Evolutionary conservation across 2,113 vertebrate genomes (phyloP).

Genomic region (Helogale parvula): DNA sequence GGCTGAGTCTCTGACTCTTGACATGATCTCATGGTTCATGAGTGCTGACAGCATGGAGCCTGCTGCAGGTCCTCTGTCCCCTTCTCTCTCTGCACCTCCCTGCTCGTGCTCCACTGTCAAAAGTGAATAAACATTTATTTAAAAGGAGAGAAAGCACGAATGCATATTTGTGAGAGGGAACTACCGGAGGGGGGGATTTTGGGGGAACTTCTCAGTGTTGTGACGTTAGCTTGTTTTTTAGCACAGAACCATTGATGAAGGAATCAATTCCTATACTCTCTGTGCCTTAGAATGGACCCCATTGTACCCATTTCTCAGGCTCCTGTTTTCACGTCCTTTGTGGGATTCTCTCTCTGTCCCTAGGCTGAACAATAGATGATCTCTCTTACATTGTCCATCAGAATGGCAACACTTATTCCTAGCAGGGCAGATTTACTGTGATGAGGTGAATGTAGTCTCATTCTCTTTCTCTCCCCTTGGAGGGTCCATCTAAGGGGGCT

Average conservation of each 20-base stretch:
- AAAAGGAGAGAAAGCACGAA: not conserved
- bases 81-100: no score
- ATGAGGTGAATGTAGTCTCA: not conserved
- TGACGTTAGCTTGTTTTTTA: no score
- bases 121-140: no score
- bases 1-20: no score
- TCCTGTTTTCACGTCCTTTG: accelerated
- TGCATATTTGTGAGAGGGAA: not conserved
- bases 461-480: not conserved
- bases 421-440: no score
- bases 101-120: no score
- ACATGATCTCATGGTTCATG: no score
- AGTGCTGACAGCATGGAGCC: no score
- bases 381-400: accelerated
- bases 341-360: not conserved
- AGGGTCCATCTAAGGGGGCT: not conserved
- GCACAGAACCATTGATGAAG: not conserved
- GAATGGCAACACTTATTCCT: no score
- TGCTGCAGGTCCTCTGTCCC: no score
- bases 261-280: accelerated
- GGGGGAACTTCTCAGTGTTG: not conserved
- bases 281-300: accelerated
- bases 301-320: accelerated
- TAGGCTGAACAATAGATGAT: no score
- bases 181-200: not conserved